Evolutionary conservation across 2,113 vertebrate species (phyloP).

Genomic region (Patagioenas fasciata): DNA sequence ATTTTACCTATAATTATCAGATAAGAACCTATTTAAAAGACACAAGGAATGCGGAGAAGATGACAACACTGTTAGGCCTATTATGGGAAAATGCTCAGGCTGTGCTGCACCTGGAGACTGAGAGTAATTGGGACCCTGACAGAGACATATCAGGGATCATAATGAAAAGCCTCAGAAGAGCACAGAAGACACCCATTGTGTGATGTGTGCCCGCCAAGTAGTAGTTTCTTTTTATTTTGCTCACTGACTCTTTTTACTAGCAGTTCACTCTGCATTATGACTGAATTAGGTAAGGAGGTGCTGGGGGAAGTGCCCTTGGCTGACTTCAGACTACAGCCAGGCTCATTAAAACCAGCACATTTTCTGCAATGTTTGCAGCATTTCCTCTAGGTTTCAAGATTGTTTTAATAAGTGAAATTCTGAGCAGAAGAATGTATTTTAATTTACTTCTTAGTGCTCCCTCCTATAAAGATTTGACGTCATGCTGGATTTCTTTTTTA

Average conservation of each 20-base stretch:
- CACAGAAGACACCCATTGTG: neutral
- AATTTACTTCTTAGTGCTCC: neutral
- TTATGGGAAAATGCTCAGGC: neutral
- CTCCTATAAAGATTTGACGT: neutral
- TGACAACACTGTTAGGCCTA: fast-evolving
- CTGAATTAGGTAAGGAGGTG: conserved; percentile 12
- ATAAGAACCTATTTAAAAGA: neutral
- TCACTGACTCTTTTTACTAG: neutral
- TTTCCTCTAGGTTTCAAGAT: neutral
- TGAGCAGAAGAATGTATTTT: neutral
- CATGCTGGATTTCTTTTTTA: neutral
- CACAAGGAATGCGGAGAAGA: neutral
- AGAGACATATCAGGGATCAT: neutral
- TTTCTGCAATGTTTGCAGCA: neutral
- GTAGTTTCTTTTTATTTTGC: neutral
- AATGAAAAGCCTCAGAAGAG: neutral
- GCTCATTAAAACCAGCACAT: conserved; percentile 32
- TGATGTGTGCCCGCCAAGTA: neutral
- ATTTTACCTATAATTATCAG: neutral
- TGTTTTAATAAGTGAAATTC: neutral
- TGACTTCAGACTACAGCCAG: neutral
- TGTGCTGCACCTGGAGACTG: neutral
- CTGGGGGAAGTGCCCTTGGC: neutral
- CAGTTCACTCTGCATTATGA: neutral
- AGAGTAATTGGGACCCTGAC: neutral